Evolutionary conservation across 2,888 invertebrate species (phyloP).

Genomic region (Helicoverpa assulta): DNA sequence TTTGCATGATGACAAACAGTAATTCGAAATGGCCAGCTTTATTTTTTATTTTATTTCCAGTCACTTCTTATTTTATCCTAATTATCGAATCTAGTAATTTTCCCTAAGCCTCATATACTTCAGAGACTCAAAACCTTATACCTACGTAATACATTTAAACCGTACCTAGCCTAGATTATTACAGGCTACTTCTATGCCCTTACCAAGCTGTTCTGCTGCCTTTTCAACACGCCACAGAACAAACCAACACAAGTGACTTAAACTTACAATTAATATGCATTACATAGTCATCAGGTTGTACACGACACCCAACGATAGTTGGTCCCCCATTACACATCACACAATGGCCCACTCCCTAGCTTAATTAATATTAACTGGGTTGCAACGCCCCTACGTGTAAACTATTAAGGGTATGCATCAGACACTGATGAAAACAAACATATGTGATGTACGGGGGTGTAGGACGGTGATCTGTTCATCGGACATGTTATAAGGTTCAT

Average conservation of each 20-base stretch:
- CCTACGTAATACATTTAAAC: no score
- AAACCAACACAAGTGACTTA: conserved; percentile 37
- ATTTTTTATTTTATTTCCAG: no score
- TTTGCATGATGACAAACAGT: no score
- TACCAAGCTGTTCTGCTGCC: neutral
- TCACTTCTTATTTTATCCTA: no score
- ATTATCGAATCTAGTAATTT: no score
- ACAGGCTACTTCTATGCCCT: neutral
- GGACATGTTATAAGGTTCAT: conserved; percentile 14
- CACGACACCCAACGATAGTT: conserved; percentile 82
- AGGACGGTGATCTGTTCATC: conserved; percentile 34
- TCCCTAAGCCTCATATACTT: no score
- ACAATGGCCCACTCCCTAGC: conserved; percentile 66
- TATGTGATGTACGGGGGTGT: conserved; percentile 66
- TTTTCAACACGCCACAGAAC: neutral
- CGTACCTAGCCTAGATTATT: no score
- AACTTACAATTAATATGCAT: conserved; percentile 62
- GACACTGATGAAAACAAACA: conserved; percentile 85
- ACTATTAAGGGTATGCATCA: conserved; percentile 82
- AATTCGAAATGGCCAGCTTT: no score
- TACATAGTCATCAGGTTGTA: conserved; percentile 62
- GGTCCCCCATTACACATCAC: conserved; percentile 62
- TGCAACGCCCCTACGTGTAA: conserved; percentile 80
- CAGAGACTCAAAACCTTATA: no score
- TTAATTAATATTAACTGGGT: conserved; percentile 77